Evolutionary conservation across 2,888 invertebrate species (phyloP), one percentile per base, ranked within the genome.

Genomic region (Danaus chrysippus): DNA sequence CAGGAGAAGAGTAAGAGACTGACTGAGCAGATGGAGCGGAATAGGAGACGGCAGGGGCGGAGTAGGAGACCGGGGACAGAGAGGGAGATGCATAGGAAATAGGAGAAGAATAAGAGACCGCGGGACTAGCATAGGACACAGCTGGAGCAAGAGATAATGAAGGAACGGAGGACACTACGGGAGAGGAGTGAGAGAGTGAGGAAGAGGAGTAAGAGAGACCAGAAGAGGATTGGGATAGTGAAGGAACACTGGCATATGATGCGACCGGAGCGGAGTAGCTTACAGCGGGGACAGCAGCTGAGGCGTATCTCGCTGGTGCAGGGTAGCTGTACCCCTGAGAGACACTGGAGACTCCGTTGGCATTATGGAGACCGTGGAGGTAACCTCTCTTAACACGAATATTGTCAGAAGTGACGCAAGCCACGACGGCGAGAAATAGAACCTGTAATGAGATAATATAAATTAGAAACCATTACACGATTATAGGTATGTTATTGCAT

Each of bases 351-450:
- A 53, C 5, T 3, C 62, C 54, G 52, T 54, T 43, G n/a, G 58
- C 43, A 42, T 62, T 60, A 60, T 69, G 68, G 13, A 70, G 70
- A 17, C 73, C 75, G 61, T 65, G 60, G 49, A 76, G 68, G 65
- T 73, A 73, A 61, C 77, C 78, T 55, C 83, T 80, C 73, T 83
- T 83, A 43, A 71, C 71, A 3, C 81, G 82, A 3, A 66, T 66
- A 13, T 75, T 69, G 8, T 72, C 74, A 44, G 76, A 77, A 6
- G 70, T 61, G 8, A 69, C 74, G 12, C 73, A 34, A 10, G 74
- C 79, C 67, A 68, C 70, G n/a, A 78, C 58, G 59, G 73, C 74
- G 62, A 74, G 73, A 55, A 73, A 19, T 46, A 66, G 63, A 6
- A 73, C 61, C 74, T 74, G 63, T 8, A 52, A 59, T 12, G 43